These are phyloP conservation scores for Halcyon smyrnensis DNA, from an alignment of 2,797 vertebrate species.

Conservation along the genomic window DNA sequence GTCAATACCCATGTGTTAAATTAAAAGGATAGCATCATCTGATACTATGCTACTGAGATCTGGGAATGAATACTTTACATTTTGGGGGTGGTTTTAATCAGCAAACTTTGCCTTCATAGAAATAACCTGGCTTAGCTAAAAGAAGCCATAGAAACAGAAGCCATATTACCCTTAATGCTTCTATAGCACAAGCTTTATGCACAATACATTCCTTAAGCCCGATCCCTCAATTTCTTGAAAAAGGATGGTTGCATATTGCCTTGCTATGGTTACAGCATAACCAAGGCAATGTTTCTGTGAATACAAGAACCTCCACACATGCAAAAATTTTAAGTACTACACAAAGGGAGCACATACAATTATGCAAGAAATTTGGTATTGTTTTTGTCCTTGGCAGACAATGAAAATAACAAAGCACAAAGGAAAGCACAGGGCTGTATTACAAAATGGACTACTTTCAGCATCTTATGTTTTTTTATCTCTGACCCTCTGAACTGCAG, in stretches of 20 bases:
- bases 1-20: not conserved
- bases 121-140: not conserved
- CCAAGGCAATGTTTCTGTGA: not conserved
- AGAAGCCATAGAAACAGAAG: not conserved
- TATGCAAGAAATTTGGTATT: not conserved
- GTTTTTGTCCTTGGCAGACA: not conserved
- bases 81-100: not conserved
- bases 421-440: not conserved
- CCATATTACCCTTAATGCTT: not conserved
- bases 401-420: not conserved
- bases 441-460: not conserved
- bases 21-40: not conserved
- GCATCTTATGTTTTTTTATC: not conserved
- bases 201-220: not conserved
- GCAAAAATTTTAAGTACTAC: not conserved
- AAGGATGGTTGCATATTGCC: not conserved
- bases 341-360: rapidly evolving
- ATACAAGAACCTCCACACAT: not conserved
- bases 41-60: not conserved
- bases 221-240: not conserved
- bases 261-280: not conserved
- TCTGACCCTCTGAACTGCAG: not conserved
- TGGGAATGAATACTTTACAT: not conserved
- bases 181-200: not conserved
- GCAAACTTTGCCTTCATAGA: not conserved